phyloP scores from a whole-genome alignment of 2,113 vertebrate species.

The Mesembrinibis cayennensis region DNA sequence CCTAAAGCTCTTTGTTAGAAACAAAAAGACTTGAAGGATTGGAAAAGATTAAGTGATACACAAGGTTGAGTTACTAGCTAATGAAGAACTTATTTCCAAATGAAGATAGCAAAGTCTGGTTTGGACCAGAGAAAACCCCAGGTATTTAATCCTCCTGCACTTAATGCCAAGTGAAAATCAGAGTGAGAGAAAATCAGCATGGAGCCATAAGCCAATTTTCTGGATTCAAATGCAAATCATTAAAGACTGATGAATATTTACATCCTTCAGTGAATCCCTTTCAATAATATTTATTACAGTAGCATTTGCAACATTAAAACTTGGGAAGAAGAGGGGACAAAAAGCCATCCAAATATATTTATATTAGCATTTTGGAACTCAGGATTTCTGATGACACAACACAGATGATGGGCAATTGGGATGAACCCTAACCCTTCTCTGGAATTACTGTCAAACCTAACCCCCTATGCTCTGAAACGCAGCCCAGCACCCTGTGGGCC shows the following conservation, averaged over 20 bases:
- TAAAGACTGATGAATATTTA: constrained; percentile 61
- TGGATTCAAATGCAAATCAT: constrained; percentile 65
- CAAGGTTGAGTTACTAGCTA: constrained; percentile 6
- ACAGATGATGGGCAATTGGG: not conserved
- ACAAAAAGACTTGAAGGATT: not conserved
- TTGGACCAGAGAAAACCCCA: constrained; percentile 20
- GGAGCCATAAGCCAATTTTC: constrained; percentile 56
- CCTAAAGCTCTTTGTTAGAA: not conserved
- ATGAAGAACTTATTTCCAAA: constrained; percentile 32
- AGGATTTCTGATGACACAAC: not conserved
- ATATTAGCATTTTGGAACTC: not conserved
- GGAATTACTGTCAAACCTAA: not conserved
- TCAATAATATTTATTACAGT: not conserved
- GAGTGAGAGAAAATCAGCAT: constrained; percentile 34
- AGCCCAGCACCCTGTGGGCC: not conserved
- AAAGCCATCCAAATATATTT: not conserved
- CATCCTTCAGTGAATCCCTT: not conserved
- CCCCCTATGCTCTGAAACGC: not conserved
- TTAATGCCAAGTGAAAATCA: constrained; percentile 29
- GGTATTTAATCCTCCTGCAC: constrained; percentile 35
- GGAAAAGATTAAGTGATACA: constrained; percentile 1
- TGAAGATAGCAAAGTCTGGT: constrained; percentile 18
- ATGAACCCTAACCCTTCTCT: not conserved
- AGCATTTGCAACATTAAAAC: constrained; percentile 17
- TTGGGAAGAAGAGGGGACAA: not conserved